Conservation (phyloP, 2,113 vertebrate species). For the Anas platyrhynchos region DNA sequence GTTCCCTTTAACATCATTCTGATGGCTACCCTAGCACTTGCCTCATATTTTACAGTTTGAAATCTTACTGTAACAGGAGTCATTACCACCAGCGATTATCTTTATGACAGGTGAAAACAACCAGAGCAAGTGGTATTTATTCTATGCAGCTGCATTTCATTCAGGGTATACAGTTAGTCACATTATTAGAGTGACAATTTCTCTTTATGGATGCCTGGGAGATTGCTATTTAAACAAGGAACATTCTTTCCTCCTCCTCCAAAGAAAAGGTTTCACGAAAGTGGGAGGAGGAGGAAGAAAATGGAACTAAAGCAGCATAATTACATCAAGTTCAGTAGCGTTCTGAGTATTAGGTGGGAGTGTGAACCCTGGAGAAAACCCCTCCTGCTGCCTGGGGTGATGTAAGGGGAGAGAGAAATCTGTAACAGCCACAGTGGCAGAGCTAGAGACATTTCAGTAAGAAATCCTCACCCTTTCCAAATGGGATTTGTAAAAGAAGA, state of each 20-base stretch:
- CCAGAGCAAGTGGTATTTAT: neutral
- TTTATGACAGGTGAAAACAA: neutral
- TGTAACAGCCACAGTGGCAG: neutral
- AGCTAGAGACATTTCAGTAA: neutral
- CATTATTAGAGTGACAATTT: neutral
- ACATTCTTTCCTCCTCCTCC: neutral
- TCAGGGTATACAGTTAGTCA: neutral
- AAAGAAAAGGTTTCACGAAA: neutral
- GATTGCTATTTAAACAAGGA: conserved; percentile 18
- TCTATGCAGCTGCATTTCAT: conserved; percentile 9
- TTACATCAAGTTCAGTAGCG: neutral
- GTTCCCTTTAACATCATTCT: neutral
- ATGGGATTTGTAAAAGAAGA: neutral
- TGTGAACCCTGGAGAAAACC: neutral
- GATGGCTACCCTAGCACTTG: neutral
- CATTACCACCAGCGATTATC: neutral
- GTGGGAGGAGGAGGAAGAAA: conserved; percentile 23
- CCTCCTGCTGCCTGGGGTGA: neutral
- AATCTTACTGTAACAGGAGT: neutral
- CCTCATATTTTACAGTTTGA: neutral
- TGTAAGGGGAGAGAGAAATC: neutral
- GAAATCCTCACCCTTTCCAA: neutral
- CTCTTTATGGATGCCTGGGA: conserved; percentile 12
- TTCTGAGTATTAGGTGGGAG: neutral
- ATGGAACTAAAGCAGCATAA: neutral